Evolutionary conservation across 2,888 invertebrate genomes (phyloP), one percentile per base, ranked within the genome.

Genomic region (Choristoneura rosaceana): DNA sequence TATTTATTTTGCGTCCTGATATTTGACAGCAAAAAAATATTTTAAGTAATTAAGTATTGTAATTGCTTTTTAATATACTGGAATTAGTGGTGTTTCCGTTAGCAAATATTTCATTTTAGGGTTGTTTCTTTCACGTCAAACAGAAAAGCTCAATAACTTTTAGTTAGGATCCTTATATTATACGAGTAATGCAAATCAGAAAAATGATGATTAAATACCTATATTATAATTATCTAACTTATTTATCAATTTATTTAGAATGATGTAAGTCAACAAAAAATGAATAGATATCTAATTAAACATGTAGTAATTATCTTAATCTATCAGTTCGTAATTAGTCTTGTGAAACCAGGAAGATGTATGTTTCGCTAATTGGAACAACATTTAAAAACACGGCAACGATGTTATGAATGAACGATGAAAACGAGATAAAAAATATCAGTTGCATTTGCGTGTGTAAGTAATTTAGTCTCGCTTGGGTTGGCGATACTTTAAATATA

Each of bases 401-500:
- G 17, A 38, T 45, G 52, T 25, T 66, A 71, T 66, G 70, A 66
- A 65, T 71, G 70, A 70, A 70, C 38, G 52, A 81, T 77, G 76
- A 82, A 84, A 83, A 80, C 74, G 80, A 81, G 81, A 74, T 78
- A 81, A 84, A 84, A 83, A 84, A 80, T 84, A 87, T 88, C 25
- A 10, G 17, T 52, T 75, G 74, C 75, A 81, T 83, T 90, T 81
- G 90, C 90, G 88, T 89, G 90, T 83, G 82, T 81, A 77, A 82
- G 81, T 84, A 84, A 90, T 90, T 88, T 86, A 80, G 83, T 78
- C 75, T 76, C 82, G 85, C 88, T 87, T 85, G 86, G 84, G 84
- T 52, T 82, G 79, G 80, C 78, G 75, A 81, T 52, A 15, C 12
- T 85, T 74, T 74, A 74, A 64, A 76, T 12, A 60, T 33, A 12